Percentiles rank a stretch among this genome's conserved stretches.
These are phyloP conservation scores for Thalassaphorura encarpata DNA, from an alignment of 1,140 invertebrate species.

Conservation along the genomic window DNA sequence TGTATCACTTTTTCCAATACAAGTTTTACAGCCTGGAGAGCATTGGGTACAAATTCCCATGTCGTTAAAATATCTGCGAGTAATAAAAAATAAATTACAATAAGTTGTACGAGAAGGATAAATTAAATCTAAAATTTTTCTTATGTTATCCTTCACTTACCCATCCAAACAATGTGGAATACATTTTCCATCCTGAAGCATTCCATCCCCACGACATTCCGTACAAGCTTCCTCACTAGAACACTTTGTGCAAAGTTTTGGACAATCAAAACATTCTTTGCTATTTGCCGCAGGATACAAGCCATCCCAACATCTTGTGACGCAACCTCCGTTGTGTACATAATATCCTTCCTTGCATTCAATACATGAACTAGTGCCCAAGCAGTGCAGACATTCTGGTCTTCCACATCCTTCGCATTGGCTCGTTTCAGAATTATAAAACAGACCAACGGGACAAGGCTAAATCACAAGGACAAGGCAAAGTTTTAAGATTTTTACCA, in stretches of 20 bases:
- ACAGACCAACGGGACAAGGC: slow-evolving; percentile 21
- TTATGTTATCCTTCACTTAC: slow-evolving; percentile 10
- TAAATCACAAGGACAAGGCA: slow-evolving; percentile 5
- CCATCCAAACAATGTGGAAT: slow-evolving; percentile 29
- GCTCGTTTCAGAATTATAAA: slow-evolving; percentile 12
- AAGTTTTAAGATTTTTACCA: too few relatives aligned
- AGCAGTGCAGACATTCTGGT: slow-evolving; percentile 56
- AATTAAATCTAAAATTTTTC: neutral
- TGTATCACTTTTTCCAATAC: slow-evolving; percentile 59
- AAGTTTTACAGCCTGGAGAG: slow-evolving; percentile 68
- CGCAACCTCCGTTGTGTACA: slow-evolving; percentile 21
- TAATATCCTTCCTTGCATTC: slow-evolving; percentile 49
- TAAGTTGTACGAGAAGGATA: neutral
- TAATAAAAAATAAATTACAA: neutral
- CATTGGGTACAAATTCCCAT: slow-evolving; percentile 56
- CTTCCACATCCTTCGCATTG: slow-evolving; percentile 25
- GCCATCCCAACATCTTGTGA: slow-evolving; percentile 16
- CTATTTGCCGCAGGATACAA: slow-evolving; percentile 7
- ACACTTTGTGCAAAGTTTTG: slow-evolving; percentile 56
- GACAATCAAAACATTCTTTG: slow-evolving; percentile 29
- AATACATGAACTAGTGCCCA: slow-evolving; percentile 51
- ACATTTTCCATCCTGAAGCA: slow-evolving; percentile 23
- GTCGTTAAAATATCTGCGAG: slow-evolving; percentile 25
- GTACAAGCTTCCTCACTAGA: slow-evolving; percentile 52
- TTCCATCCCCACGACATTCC: slow-evolving; percentile 49